Evolutionary conservation across 2,113 vertebrate species (phyloP), one percentile per base, ranked within the genome.

Genomic region (Pica pica): DNA sequence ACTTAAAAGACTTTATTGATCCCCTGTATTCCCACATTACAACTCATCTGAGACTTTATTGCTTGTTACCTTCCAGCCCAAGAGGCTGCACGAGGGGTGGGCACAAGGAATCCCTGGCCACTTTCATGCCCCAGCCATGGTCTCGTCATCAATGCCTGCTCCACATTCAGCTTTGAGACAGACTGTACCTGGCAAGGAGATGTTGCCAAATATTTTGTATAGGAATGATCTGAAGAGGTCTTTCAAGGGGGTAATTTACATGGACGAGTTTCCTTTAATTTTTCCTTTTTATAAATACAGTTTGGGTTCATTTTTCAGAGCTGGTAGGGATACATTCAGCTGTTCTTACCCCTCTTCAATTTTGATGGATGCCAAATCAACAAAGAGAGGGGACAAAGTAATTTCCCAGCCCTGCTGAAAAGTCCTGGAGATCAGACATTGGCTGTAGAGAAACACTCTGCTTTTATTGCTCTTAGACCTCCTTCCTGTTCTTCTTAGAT

Each of bases 121-220:
- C 17, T n/a, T 53, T 26, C 56, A 30, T 35, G 33, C 5, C 47
- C 7, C n/a, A 39, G 1, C 21, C 13, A 4, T 0, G 0, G 5
- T 76, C 55, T 41, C 35, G 16, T n/a, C 42, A n/a, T 33, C 76
- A 10, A 16, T 10, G 22, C 41, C 61, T 20, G 41, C 23, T 39
- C 16, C 22, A 20, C 2, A 1, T 15, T 68, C 41, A 49, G 41
- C 67, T 76, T 46, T 26, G 11, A 42, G 56, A 33, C 41, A 65
- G 27, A 13, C 46, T 21, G 11, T 18, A 22, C 23, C n/a, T 49
- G 61, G 10, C 67, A 53, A 30, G 0, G 3, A 69, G 59, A 23
- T 21, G 13, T 30, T 19, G 18, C 27, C 27, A 28, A 39, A 10
- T 41, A 33, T n/a, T 35, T 64, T 28, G 6, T 33, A 9, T 8